A percentile compares a stretch with the other conserved stretches of the same genome.
Evolutionary conservation across 1,140 invertebrate genomes (phyloP).

Genomic region (Drosophila nikananu): DNA sequence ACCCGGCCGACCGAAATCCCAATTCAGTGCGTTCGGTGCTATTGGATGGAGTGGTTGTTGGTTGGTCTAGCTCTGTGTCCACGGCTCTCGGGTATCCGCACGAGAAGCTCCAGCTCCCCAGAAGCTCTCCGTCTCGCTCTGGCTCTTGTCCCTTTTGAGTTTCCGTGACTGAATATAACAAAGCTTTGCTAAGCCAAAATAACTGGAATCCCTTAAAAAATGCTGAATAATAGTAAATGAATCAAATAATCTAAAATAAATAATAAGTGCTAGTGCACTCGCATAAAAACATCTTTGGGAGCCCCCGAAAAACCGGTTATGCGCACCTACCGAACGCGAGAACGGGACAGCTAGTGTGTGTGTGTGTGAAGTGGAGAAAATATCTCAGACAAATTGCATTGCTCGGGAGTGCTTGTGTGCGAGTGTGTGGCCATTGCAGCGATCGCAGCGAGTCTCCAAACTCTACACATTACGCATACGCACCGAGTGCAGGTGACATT

Average conservation of each 20-base stretch:
- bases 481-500: conserved; percentile 55
- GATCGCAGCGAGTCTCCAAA: conserved; percentile 45
- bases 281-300: conserved; percentile 27
- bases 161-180: background rate
- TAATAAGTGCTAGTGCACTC: conserved; percentile 17
- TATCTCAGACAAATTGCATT: conserved; percentile 43
- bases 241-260: background rate
- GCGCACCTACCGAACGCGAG: conserved; percentile 63
- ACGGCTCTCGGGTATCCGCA: conserved; percentile 62
- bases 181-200: background rate
- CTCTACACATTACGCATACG: conserved; percentile 68
- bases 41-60: conserved; percentile 82
- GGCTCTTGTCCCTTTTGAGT: background rate
- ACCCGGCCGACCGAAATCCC: conserved; percentile 32
- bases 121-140: conserved; percentile 41
- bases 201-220: background rate
- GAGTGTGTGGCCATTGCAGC: conserved; percentile 49
- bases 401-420: conserved; percentile 4
- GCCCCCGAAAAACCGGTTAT: conserved; percentile 67
- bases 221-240: background rate
- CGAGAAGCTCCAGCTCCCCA: conserved; percentile 65
- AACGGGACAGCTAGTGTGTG: conserved; percentile 63
- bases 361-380: conserved; percentile 44
- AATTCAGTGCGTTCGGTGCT: conserved; percentile 78
- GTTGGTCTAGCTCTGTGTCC: conserved; percentile 32